phyloP scores from a whole-genome alignment of 2,888 invertebrate genomes.

The Lasioglossum pauxillum region DNA sequence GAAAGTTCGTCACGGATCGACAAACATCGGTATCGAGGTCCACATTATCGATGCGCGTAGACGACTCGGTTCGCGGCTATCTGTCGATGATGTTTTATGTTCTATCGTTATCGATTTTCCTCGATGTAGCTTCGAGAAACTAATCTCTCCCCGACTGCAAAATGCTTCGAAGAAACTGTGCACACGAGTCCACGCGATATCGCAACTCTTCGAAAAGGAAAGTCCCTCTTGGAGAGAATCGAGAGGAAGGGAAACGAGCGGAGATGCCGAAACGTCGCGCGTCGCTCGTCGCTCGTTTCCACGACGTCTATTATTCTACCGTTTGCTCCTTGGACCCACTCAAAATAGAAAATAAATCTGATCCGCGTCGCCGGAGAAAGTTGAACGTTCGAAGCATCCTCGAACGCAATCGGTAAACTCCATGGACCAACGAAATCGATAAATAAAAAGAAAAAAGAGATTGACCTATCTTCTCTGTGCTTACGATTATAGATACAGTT shows the following conservation, averaged over 20 bases:
- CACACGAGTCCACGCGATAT: not conserved
- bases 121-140: not conserved
- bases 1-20: not conserved
- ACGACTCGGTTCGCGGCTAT: not conserved
- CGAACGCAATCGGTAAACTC: not conserved
- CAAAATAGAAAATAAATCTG: not conserved
- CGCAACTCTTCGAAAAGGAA: slow-evolving; percentile 10
- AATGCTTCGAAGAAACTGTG: not conserved
- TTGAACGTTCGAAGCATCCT: not conserved
- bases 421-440: not conserved
- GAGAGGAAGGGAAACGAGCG: not conserved
- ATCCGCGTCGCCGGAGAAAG: not conserved
- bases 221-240: not conserved
- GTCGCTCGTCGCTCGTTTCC: not conserved
- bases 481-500: not conserved
- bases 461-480: not conserved
- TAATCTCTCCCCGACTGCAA: not conserved
- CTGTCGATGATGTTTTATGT: not conserved
- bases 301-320: not conserved
- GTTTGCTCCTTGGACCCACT: not conserved
- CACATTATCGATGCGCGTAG: not conserved
- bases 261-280: not conserved
- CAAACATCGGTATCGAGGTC: not conserved
- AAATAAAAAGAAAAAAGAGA: not conserved
- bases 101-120: not conserved